Evolutionary conservation across 1,140 invertebrate genomes (phyloP), one percentile per base, ranked within the genome.

Genomic region (Drosophila eugracilis): DNA sequence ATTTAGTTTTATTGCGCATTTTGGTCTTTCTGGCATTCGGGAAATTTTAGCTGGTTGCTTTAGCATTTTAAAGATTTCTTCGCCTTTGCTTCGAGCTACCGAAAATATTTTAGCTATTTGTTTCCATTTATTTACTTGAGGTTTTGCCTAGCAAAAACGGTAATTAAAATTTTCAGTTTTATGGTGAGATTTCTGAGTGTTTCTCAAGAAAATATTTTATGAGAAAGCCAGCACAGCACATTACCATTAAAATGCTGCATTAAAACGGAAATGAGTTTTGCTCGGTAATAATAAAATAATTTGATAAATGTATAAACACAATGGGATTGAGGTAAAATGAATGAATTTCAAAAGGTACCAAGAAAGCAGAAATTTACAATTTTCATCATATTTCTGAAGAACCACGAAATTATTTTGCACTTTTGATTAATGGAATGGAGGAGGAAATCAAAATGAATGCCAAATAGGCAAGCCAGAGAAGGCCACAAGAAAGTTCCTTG

Each of bases 1-100:
- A 84, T 84, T 83, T 75, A 71, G 58, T 83, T 84, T 84, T 84
- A 78, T 84, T 63, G 63, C 72, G 77, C 48, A 49, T 65, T 77
- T 75, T n/a, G 63, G 62, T 39, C n/a, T n/a, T 76, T 76, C 49
- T 52, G 49, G 74, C 50, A 50, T 78, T 78, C 36, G 45, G 45
- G 5, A 66, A 42, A 52, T 67, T 67, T 66, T 66, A 30, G 21
- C 53, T 28, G 59, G 53, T 28, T 63, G 26, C 59, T 44, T 58
- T 26, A 47, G 60, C 22, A 62, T 62, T 65, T 65, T 65, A 47
- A 65, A 62, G 55, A 65, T 44, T 22, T n/a, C n/a, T n/a, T n/a
- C n/a, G n/a, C n/a, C n/a, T n/a, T 30, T 14, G 12, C 28, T 42
- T 4, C 17, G 2, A 30, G 17, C 24, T 42, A 7, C n/a, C 22